Percentiles rank a stretch among this genome's conserved stretches.
Conservation (phyloP, 1,140 invertebrate species). For the Lethocerus indicus region DNA sequence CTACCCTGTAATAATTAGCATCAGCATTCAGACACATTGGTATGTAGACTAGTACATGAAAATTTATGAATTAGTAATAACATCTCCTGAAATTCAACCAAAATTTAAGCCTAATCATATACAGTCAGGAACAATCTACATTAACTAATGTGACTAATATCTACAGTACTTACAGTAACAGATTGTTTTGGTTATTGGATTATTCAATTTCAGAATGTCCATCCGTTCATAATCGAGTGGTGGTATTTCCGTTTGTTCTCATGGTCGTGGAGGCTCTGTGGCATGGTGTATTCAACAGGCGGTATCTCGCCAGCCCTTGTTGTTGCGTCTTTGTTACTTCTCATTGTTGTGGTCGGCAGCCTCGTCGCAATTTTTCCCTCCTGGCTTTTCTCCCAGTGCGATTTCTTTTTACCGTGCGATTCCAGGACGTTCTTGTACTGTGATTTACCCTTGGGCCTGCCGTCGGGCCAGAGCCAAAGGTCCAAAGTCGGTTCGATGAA, state of each 20-base stretch:
- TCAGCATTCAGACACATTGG: no score
- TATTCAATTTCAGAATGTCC: not conserved
- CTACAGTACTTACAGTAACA: no score
- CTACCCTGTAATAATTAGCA: no score
- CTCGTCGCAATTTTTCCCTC: not conserved
- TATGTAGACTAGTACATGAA: no score
- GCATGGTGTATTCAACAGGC: no score
- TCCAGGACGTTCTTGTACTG: not conserved
- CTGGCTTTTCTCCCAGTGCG: not conserved
- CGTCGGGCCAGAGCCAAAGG: not conserved
- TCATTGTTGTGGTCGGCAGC: not conserved
- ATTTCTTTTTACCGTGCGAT: not conserved
- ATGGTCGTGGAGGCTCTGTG: not conserved
- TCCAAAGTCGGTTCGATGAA: slow-evolving; percentile 5
- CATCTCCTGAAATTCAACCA: no score
- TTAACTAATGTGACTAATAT: no score
- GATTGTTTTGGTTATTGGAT: no score
- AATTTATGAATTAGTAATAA: no score
- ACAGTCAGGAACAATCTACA: no score
- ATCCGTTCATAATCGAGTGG: slow-evolving; percentile 9
- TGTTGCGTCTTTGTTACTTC: not conserved
- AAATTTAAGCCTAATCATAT: no score
- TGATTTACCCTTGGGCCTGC: slow-evolving; percentile 4
- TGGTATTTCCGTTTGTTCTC: not conserved
- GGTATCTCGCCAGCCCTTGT: not conserved